phyloP scores from a whole-genome alignment of 2,888 invertebrate genomes.

The Halocaridina rubra region DNA sequence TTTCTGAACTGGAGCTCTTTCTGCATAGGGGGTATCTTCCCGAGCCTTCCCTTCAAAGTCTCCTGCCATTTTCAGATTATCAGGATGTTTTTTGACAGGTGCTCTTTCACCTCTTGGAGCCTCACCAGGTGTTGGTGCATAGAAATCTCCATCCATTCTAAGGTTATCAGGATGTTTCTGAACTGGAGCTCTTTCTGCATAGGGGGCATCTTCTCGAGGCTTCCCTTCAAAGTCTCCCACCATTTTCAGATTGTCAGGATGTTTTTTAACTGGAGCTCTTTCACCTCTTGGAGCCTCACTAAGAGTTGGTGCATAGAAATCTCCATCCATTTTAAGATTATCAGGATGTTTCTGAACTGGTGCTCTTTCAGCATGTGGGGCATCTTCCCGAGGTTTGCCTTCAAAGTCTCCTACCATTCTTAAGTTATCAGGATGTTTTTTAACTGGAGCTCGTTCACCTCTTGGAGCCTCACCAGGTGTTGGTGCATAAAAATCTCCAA shows the following conservation, averaged over 20 bases:
- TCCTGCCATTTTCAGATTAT: constrained; percentile 66
- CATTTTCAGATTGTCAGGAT: constrained; percentile 51
- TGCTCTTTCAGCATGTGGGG: constrained; percentile 69
- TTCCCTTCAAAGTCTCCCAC: constrained; percentile 66
- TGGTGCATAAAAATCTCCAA: constrained; percentile 33
- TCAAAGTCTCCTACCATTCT: constrained; percentile 66
- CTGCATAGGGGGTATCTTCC: constrained; percentile 57
- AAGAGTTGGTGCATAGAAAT: constrained; percentile 72
- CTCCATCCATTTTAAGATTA: constrained; percentile 72
- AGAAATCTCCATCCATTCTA: constrained; percentile 73
- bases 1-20: constrained; percentile 14
- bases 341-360: constrained; percentile 70
- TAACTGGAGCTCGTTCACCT: constrained; percentile 53
- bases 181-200: constrained; percentile 63
- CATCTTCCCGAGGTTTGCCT: constrained; percentile 63
- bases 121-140: constrained; percentile 70
- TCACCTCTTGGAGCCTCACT: constrained; percentile 51
- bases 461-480: constrained; percentile 12
- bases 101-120: constrained; percentile 64
- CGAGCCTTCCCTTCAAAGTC: constrained; percentile 22
- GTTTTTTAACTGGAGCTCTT: constrained; percentile 52
- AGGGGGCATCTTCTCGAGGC: constrained; percentile 70
- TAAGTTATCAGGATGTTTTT: constrained; percentile 53
- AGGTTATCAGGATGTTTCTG: constrained; percentile 70
- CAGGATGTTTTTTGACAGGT: constrained; percentile 55